Conservation (phyloP, 2,113 vertebrate species). For the Mirounga angustirostris region DNA sequence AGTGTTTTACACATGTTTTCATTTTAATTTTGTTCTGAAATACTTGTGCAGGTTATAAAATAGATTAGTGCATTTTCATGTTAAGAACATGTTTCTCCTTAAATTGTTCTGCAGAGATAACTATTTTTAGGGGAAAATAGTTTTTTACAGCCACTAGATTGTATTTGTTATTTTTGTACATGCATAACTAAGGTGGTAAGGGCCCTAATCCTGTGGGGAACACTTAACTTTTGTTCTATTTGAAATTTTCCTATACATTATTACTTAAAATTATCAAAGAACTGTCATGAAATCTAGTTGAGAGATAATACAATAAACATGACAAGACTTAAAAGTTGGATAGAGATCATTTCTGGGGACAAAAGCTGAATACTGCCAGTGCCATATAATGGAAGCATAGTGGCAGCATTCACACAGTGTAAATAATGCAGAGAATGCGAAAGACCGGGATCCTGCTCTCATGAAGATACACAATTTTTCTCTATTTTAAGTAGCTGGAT, state of each 20-base stretch:
- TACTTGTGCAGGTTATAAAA: conserved; percentile 67
- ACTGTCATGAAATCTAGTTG: conserved; percentile 43
- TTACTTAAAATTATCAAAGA: conserved; percentile 70
- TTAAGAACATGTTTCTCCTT: conserved; percentile 77
- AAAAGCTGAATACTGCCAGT: background rate
- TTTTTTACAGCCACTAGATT: conserved; percentile 88
- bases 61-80: conserved; percentile 64
- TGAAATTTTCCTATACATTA: conserved; percentile 62
- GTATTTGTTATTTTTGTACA: conserved; percentile 89
- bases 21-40: conserved; percentile 67
- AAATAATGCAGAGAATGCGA: background rate
- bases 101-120: conserved; percentile 83
- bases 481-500: conserved; percentile 16
- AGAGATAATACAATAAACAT: conserved; percentile 59
- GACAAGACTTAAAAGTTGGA: conserved; percentile 23
- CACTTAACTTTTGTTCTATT: conserved; percentile 72
- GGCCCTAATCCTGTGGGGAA: conserved; percentile 63
- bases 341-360: conserved; percentile 58
- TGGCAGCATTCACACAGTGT: background rate
- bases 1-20: conserved; percentile 68
- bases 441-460: background rate
- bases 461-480: background rate
- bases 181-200: conserved; percentile 78
- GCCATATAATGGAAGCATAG: background rate
- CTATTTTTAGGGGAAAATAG: conserved; percentile 88